These are phyloP conservation scores for Drosophila vallismaia DNA, from an alignment of 2,888 invertebrate species.

Conservation along the genomic window DNA sequence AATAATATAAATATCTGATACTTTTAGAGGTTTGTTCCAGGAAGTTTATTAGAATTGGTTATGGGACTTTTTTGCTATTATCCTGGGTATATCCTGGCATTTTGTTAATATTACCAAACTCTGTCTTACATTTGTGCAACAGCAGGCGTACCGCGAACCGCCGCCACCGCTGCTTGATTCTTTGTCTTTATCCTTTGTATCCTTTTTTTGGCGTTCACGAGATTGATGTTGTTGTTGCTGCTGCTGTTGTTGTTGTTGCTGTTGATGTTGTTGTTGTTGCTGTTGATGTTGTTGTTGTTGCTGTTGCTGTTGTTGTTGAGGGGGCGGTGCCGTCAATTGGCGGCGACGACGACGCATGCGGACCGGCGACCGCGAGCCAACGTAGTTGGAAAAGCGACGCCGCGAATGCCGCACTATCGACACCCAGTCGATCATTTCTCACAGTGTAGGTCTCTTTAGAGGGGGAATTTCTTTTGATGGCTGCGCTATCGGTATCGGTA, in stretches of 20 bases:
- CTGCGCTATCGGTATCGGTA: too few species aligned
- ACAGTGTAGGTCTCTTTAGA: conserved; percentile 2
- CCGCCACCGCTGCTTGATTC: conserved; percentile 33
- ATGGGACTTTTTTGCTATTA: too few species aligned
- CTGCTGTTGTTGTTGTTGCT: conserved; percentile 26
- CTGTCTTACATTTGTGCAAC: conserved; percentile 80
- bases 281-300: conserved; percentile 46
- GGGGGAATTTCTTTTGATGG: too few species aligned
- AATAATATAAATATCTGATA: too few species aligned
- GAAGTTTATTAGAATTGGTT: too few species aligned
- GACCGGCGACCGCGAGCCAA: conserved; percentile 88
- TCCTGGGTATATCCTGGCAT: background rate
- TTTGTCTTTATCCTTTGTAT: conserved; percentile 42
- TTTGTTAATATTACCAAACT: background rate
- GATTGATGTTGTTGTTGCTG: conserved; percentile 55
- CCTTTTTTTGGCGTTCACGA: conserved; percentile 49
- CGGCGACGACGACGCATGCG: conserved; percentile 85
- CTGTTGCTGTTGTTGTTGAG: conserved; percentile 39
- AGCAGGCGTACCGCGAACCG: conserved; percentile 76
- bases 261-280: conserved; percentile 25
- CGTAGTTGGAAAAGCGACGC: conserved; percentile 89
- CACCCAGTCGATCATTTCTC: conserved; percentile 90
- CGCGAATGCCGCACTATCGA: conserved; percentile 90
- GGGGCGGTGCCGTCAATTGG: conserved; percentile 75
- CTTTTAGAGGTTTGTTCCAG: too few species aligned